Base-by-base conservation (phyloP, 2,888 invertebrate genomes). In the Dryobota labecula region DNA sequence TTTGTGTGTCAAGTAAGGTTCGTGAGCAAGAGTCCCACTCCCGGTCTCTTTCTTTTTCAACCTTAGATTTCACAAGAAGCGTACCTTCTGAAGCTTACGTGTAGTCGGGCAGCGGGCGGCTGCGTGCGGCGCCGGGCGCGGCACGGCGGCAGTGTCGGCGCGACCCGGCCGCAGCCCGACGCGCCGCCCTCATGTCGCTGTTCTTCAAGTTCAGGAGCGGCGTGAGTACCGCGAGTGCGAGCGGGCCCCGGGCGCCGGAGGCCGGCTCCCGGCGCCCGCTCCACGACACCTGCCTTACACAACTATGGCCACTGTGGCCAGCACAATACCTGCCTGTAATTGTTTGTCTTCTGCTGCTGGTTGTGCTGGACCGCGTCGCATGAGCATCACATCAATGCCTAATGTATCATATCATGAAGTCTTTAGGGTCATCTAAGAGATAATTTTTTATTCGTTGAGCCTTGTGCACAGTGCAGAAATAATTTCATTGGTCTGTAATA, bases 141-240 rank as follows among this genome's bases (percentile, higher is more conserved):
- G 84, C 79, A n/a, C n/a, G n/a, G 86, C 88, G 88, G 88, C 89
- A 90, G 91, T 90, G 88, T 85, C 80, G 87, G 87, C 89, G 89
- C 86, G 89, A 86, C 79, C 86, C 84, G 84, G 84, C 87, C 86
- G 87, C 88, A 87, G 86, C 84, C 82, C 87, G 86, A 85, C 80
- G 78, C 72, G 69, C 77, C 73, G 74, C 72, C 84, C 76, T 73
- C 88, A 96, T 96, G 96, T 96, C 96, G 90, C 92, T 95, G 87
- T 96, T 96, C 92, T 96, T 96, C 94, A 96, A 96, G 91, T 96
- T 96, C 92, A 90, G 96, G 90, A 95, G 93, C 91, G 91, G 91
- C 85, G 96, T 96, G 91, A 96, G 96, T 96, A 95, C 84, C 81
- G 61, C 65, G 61, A 56, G 43, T 6, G 67, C 58, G 58, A 41